A percentile compares a stretch with the other conserved stretches of the same genome.
phyloP scores from a whole-genome alignment of 2,888 invertebrate species.

The Drosophila helvetica region DNA sequence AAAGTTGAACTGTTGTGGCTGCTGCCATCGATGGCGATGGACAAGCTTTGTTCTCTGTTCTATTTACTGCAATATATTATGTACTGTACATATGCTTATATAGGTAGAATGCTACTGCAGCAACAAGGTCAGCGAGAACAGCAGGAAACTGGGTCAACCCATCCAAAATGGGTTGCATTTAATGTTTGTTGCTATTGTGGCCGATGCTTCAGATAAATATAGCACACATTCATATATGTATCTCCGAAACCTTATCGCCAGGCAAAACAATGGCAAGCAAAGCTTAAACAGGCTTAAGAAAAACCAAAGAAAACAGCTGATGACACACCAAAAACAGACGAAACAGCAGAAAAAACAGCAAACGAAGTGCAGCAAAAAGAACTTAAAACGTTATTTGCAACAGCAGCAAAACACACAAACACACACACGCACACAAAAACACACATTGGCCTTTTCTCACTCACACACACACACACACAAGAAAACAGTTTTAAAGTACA shows the following conservation, averaged over 20 bases:
- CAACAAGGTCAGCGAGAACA: constrained; percentile 65
- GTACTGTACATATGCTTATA: constrained; percentile 1
- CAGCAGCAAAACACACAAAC: constrained; percentile 16
- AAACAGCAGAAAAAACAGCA: constrained; percentile 23
- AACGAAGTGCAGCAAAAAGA: constrained; percentile 24
- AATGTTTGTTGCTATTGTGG: constrained; percentile 11
- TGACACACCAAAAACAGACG: constrained; percentile 38
- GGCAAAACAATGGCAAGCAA: constrained; percentile 22
- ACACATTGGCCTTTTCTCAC: constrained; percentile 12
- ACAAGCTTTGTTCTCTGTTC: constrained; percentile 30
- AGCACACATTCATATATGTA: constrained; percentile 8
- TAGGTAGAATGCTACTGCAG: constrained; percentile 32
- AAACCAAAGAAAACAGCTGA: constrained; percentile 61
- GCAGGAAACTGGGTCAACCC: constrained; percentile 66
- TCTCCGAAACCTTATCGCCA: background rate
- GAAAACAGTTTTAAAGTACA: constrained; percentile 3
- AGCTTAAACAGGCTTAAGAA: background rate
- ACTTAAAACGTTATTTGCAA: constrained; percentile 36
- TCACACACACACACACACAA: constrained; percentile 17
- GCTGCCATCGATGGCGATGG: constrained; percentile 31
- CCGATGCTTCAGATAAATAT: constrained; percentile 25
- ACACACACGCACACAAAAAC: constrained; percentile 12
- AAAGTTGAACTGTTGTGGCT: constrained; percentile 2
- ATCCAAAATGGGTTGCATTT: constrained; percentile 45
- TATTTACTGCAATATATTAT: constrained; percentile 11